A percentile compares a stretch with the other conserved stretches of the same genome.
phyloP scores from a whole-genome alignment of 1,140 invertebrate genomes.

The Laodelphax striatellus region DNA sequence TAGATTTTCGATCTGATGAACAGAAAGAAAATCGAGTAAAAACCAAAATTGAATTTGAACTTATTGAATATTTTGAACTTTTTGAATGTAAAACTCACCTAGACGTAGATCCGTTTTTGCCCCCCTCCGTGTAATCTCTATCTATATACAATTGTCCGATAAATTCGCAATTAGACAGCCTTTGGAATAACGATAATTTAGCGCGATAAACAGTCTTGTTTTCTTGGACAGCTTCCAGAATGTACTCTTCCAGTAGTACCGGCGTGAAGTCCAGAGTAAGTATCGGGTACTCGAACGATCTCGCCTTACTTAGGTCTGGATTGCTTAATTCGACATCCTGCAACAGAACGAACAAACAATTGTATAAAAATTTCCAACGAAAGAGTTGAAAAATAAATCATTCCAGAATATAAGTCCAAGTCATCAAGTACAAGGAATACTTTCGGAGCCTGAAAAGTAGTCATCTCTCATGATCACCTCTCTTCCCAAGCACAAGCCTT shows the following conservation, averaged over 20 bases:
- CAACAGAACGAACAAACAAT: background rate
- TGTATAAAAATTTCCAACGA: too few species aligned
- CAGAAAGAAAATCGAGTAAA: too few species aligned
- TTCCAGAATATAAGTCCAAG: too few species aligned
- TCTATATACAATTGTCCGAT: conserved; percentile 84
- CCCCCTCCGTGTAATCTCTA: conserved; percentile 65
- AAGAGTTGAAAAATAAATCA: too few species aligned
- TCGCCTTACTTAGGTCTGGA: conserved; percentile 37
- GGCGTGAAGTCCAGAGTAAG: conserved; percentile 65
- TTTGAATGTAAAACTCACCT: conserved; percentile 35
- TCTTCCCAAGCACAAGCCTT: too few species aligned
- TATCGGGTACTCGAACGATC: conserved; percentile 50
- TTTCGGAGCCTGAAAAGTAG: too few species aligned
- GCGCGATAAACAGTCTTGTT: conserved; percentile 65
- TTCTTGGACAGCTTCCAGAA: conserved; percentile 65
- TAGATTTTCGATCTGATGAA: too few species aligned
- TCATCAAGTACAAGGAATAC: too few species aligned
- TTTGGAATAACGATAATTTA: conserved; percentile 71
- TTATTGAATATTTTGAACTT: too few species aligned
- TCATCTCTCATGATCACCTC: too few species aligned
- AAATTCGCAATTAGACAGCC: conserved; percentile 76
- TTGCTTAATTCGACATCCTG: background rate
- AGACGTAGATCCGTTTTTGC: conserved; percentile 73
- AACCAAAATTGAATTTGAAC: too few species aligned
- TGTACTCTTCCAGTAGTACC: conserved; percentile 76